Evolutionary conservation across 1,140 invertebrate species (phyloP).

Genomic region (Trissolcus basalis): DNA sequence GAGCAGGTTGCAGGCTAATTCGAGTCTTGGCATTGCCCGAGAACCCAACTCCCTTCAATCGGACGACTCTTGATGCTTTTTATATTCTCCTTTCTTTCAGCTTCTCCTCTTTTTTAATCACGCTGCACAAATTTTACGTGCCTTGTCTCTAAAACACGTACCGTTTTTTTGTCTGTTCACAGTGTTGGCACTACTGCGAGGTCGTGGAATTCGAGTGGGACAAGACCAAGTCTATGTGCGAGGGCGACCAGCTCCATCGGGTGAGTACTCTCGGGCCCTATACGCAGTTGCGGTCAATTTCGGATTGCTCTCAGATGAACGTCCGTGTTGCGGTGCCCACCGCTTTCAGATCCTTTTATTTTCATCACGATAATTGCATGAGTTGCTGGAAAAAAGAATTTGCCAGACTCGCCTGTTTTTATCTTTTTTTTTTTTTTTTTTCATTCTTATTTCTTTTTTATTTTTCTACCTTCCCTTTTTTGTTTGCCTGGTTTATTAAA

Average conservation of each 20-base stretch:
- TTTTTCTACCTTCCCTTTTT: too few relatives aligned
- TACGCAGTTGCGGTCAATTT: too few relatives aligned
- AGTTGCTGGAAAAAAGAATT: too few relatives aligned
- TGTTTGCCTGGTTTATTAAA: too few relatives aligned
- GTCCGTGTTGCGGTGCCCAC: too few relatives aligned
- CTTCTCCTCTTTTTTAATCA: conserved; percentile 55
- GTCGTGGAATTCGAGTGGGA: conserved; percentile 84
- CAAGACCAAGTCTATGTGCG: conserved; percentile 82
- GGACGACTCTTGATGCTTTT: conserved; percentile 61
- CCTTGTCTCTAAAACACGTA: conserved; percentile 32
- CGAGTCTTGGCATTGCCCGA: conserved; percentile 54
- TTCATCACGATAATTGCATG: too few relatives aligned
- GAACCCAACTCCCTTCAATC: conserved; percentile 38
- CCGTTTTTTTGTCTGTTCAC: conserved; percentile 76
- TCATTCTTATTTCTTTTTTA: too few relatives aligned
- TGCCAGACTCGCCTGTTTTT: too few relatives aligned
- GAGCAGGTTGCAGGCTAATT: conserved; percentile 74
- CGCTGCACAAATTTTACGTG: conserved; percentile 40
- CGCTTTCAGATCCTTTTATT: too few relatives aligned
- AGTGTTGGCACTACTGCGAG: conserved; percentile 89
- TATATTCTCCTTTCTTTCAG: conserved; percentile 54
- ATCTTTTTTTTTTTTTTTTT: too few relatives aligned
- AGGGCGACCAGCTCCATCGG: conserved; percentile 74
- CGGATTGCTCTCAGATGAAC: too few relatives aligned
- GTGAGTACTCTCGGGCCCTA: conserved; percentile 29